Base-by-base conservation (phyloP, 2,888 invertebrate genomes). In the Margaritifera margaritifera region DNA sequence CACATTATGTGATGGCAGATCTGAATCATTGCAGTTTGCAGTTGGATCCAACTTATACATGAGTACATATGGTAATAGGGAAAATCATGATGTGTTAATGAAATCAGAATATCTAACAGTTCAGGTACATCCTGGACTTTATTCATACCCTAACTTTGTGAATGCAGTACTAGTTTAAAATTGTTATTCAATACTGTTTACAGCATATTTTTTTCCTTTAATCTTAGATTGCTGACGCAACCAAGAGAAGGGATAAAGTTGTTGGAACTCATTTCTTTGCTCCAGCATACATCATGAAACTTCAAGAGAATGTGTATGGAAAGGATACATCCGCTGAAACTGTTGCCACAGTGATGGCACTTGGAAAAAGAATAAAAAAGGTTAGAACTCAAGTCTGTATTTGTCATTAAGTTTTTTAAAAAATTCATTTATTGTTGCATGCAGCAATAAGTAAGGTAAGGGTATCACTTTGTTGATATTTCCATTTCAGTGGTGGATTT, bases 201-300 rank as follows among this genome's bases (percentile, higher is more conserved):
- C 25, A 59, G n/a, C 15, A 24, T 27, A 18, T 31, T n/a, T 57
- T 25, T 80, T 74, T 8, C 76, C 11, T 42, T 42, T 42, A 42
- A 11, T 11, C 42, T 42, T 42, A 88, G 88, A 86, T 90, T 77
- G 86, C 89, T 0, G 79, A 82, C 31, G 87, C 82, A 1, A 88
- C 90, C 4, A 74, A 67, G 6, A 75, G 89, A 64, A 86, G 81
- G 20, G 84, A 84, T 20, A 84, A 84, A 66, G 87, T 90, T 4
- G 87, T 88, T 50, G 90, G 90, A 19, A 87, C 87, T 27, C 90
- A 90, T 72, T 90, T 90, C 83, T 90, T 90, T 80, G 88, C 87
- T 27, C 90, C 90, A 5, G 87, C 90, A 0, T 87, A 89, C 72
- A 77, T 89, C 66, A 90, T 90, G 86, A 83, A 74, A 69, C 79